phyloP scores from a whole-genome alignment of 2,888 invertebrate species.

The Chrysolina haemoptera region DNA sequence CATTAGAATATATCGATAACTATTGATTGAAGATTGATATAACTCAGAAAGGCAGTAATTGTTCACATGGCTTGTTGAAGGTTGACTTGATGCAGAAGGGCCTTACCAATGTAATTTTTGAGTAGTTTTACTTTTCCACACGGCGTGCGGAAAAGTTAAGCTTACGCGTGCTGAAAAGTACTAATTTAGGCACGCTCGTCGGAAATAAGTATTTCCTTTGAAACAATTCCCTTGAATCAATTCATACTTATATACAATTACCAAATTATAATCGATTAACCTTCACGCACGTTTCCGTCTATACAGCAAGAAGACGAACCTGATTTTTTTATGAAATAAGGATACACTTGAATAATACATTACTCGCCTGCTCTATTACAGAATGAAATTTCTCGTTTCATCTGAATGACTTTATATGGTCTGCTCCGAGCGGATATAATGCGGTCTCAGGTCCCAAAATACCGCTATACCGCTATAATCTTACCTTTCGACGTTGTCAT shows the following conservation, averaged over 20 bases:
- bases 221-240: too few relatives aligned
- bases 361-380: slow-evolving; percentile 1
- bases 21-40: too few relatives aligned
- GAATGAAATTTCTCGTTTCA: slow-evolving; percentile 13
- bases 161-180: too few relatives aligned
- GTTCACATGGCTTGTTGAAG: too few relatives aligned
- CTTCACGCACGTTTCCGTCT: background rate
- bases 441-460: background rate
- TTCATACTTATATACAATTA: background rate
- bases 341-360: slow-evolving; percentile 9
- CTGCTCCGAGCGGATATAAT: background rate
- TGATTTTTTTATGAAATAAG: background rate
- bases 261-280: background rate
- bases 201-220: too few relatives aligned
- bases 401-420: background rate
- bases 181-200: too few relatives aligned
- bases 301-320: background rate
- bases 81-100: too few relatives aligned
- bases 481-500: background rate
- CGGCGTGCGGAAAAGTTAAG: too few relatives aligned
- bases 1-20: too few relatives aligned
- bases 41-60: too few relatives aligned
- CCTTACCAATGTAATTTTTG: too few relatives aligned
- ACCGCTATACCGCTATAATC: background rate
- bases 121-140: too few relatives aligned